Evolutionary conservation across 1,140 invertebrate genomes (phyloP).

Genomic region (Acyrthosiphon pisum): DNA sequence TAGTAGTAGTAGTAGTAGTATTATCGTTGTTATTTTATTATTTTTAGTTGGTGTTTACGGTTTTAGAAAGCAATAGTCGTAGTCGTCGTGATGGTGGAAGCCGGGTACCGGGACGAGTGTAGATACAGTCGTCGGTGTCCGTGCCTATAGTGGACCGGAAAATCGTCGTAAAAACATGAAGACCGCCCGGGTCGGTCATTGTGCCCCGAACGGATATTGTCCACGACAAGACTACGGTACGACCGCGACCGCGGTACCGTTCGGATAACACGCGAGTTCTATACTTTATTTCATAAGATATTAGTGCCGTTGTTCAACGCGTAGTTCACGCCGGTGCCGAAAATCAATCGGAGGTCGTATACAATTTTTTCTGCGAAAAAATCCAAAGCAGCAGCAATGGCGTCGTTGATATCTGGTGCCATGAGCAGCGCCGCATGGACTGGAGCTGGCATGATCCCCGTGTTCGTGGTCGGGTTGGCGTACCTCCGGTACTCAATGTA

Average conservation of each 20-base stretch:
- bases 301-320: background rate
- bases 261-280: background rate
- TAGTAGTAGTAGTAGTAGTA: too few species aligned
- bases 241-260: background rate
- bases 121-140: background rate
- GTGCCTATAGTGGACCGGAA: background rate
- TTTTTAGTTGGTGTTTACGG: conserved; percentile 8
- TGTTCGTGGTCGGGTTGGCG: conserved; percentile 79
- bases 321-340: background rate
- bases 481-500: conserved; percentile 80
- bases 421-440: conserved; percentile 62
- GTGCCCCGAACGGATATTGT: background rate
- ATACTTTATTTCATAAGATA: background rate
- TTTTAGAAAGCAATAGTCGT: conserved; percentile 1
- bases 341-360: background rate
- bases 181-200: background rate
- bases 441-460: conserved; percentile 77
- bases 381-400: background rate
- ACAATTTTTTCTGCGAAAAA: background rate
- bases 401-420: conserved; percentile 54
- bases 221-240: background rate
- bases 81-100: background rate
- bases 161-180: background rate
- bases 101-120: background rate
- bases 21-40: background rate